Evolutionary conservation across 2,113 vertebrate genomes (phyloP).

Genomic region (Dendropsophus ebraccatus): DNA sequence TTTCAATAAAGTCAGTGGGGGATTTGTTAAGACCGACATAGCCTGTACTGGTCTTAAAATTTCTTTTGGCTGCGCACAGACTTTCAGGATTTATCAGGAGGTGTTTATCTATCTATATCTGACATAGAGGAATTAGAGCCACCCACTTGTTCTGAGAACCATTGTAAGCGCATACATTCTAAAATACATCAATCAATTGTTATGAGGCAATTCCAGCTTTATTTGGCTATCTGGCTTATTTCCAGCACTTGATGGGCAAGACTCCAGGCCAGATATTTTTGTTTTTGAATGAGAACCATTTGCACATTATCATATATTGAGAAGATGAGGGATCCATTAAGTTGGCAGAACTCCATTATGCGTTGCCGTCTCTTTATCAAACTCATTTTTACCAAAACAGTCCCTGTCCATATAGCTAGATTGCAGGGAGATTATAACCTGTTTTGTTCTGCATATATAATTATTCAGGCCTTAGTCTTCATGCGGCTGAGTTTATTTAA

Average conservation of each 20-base stretch:
- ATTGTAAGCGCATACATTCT: background rate
- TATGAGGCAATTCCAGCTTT: background rate
- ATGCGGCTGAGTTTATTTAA: background rate
- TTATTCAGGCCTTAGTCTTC: background rate
- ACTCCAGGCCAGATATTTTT: background rate
- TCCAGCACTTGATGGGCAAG: background rate
- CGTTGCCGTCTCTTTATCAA: background rate
- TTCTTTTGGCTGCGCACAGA: too few relatives aligned
- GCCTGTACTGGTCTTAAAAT: too few relatives aligned
- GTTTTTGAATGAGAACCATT: background rate
- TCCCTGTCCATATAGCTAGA: background rate
- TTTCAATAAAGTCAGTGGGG: too few relatives aligned
- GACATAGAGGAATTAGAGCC: background rate
- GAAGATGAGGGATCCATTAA: background rate
- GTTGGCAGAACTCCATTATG: background rate
- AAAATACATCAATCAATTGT: background rate
- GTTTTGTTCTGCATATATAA: background rate
- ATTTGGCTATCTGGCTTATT: background rate
- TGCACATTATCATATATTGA: background rate
- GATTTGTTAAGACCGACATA: too few relatives aligned
- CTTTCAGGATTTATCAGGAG: too few relatives aligned
- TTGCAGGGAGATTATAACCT: background rate
- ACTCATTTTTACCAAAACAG: background rate
- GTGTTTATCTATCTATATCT: background rate
- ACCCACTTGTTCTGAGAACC: background rate